Conservation (phyloP, 2,797 vertebrate genomes). For the Neosalanx taihuensis region DNA sequence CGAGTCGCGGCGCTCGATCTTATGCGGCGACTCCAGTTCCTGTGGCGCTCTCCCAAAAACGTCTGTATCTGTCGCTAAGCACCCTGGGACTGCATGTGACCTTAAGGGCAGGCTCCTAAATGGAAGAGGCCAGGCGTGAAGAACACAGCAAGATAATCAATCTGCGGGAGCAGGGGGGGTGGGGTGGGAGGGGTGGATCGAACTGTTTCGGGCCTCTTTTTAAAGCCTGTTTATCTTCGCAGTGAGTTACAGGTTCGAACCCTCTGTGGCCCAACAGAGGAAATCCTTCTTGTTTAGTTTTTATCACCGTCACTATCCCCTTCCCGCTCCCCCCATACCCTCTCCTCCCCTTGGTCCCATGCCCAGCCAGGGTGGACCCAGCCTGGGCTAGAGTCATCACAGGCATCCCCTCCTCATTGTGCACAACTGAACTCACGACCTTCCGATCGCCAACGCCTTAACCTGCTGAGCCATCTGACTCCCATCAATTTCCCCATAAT, state of each 20-base stretch:
- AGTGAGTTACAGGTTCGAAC: no score
- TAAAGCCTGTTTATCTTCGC: no score
- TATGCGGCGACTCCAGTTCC: neutral
- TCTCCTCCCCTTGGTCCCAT: neutral
- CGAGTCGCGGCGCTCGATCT: conserved; percentile 2
- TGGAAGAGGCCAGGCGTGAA: neutral
- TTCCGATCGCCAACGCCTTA: no score
- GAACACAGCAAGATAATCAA: neutral
- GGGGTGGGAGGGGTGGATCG: neutral
- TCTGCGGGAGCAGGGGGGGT: neutral
- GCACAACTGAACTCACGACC: no score
- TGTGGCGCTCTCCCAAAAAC: neutral
- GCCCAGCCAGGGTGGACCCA: neutral
- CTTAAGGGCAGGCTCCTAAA: neutral
- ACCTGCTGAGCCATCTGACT: no score
- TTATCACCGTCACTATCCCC: no score
- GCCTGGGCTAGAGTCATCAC: no score
- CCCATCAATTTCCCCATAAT: no score
- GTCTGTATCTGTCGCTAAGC: neutral
- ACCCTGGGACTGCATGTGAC: neutral
- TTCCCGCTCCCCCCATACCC: neutral
- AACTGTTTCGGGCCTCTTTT: neutral
- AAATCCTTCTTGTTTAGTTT: no score
- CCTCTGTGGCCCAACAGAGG: no score
- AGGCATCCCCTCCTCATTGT: neutral